Evolutionary conservation across 2,888 invertebrate species (phyloP), one percentile per base, ranked within the genome.

Genomic region (Encarsia formosa): DNA sequence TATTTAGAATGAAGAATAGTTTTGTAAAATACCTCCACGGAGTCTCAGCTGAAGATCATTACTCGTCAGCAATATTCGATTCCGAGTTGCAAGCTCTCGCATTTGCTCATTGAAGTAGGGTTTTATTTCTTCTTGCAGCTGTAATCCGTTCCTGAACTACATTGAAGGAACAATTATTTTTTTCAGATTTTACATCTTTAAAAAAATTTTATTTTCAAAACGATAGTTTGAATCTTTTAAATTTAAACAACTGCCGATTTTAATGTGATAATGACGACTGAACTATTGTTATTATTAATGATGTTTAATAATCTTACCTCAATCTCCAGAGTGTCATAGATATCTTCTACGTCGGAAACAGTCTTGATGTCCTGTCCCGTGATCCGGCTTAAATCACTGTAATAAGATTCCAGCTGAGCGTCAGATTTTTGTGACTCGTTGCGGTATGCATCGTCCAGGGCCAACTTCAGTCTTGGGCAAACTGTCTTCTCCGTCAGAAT

Each of bases 71-170:
- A 86, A 66, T 4, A 83, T 81, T 58, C 89, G 80, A 64, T 86
- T 87, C 32, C 82, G 76, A 65, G 84, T 83, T 9, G 85, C 85
- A 2, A 88, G 75, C 15, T 76, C 71, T 50, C 79, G 76, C 82
- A 91, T 84, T 67, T 79, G 79, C 35, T 79, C 76, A 0, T 88
- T 86, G 61, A 85, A 86, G 32, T 85, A 82, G 53, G 79, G 78
- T 58, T 80, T 79, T 0, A 88, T 83, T 89, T 90, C 89, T 37
- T 81, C 77, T 0, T 91, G 91, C n/a, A 91, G 71, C 39, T 79
- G 77, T 29, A 89, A 75, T 9, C 84, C 85, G 54, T 87, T 81
- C 44, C 80, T 73, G 45, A 80, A n/a, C n/a, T n/a, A n/a, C n/a
- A n/a, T n/a, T n/a, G n/a, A n/a, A n/a, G n/a, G n/a, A n/a, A n/a